Evolutionary conservation across 2,113 vertebrate species (phyloP), one percentile per base, ranked within the genome.

Genomic region (Gallinago jamesoni): DNA sequence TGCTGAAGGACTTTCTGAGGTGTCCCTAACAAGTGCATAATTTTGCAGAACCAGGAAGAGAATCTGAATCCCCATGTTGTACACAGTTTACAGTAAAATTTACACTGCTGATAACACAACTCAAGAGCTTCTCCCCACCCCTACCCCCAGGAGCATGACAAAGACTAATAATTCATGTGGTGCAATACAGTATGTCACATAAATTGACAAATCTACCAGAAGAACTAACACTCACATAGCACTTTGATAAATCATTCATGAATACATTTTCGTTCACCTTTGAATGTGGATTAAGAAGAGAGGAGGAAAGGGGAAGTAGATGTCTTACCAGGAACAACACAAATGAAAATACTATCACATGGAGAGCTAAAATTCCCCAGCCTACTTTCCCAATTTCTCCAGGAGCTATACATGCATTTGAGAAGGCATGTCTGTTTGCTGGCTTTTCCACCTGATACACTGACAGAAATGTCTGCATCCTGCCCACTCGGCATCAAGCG

Each of bases 31-130:
- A 69, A 69, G 84, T 43, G 11, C 8, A 1, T 17, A 35, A 68
- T 33, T 93, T 75, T 70, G 41, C 37, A 90, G 74, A 93, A 96
- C 60, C 53, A 91, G 95, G 95, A 97, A 96, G 41, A 73, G 30
- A 85, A 75, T 53, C n/a, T 48, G 55, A 89, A 95, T 93, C 35
- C 22, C 45, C 10, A 11, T 39, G 21, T 60, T 64, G 68, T 56
- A 63, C n/a, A 74, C 11, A 23, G 60, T 37, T 48, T 30, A 37
- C 17, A 72, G 68, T 27, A 72, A 84, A 94, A 62, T 62, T 63
- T 48, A 73, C 8, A n/a, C 11, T 69, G 66, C 48, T 90, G 53
- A 39, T 77, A 80, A 56, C 1, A 2, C 55, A 93, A 48, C 33
- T 8, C 14, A 76, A 23, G 47, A 81, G 9, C 28, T 22, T 7